Percentiles rank a stretch among this genome's conserved stretches.
phyloP scores from a whole-genome alignment of 2,797 vertebrate genomes.

The Toxotes lorentzi region DNA sequence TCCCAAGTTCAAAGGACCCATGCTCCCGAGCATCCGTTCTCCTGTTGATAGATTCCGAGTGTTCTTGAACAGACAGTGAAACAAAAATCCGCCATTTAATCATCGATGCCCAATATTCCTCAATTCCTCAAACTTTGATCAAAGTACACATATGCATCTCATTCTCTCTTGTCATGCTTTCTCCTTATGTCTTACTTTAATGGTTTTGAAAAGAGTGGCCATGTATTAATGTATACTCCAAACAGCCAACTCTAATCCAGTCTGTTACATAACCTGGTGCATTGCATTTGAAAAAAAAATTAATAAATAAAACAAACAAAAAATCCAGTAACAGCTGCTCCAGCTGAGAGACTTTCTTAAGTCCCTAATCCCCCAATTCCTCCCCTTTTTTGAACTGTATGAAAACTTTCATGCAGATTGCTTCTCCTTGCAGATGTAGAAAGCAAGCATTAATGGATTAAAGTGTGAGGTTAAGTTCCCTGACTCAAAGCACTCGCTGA shows the following conservation, averaged over 20 bases:
- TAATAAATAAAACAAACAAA: neutral
- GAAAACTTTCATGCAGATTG: constrained; percentile 61
- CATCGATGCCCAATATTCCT: constrained; percentile 24
- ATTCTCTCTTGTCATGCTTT: constrained; percentile 9
- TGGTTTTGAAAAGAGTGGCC: neutral
- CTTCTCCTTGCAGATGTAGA: constrained; percentile 36
- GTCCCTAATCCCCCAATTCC: constrained; percentile 58
- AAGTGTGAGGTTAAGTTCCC: constrained; percentile 44
- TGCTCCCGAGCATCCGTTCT: constrained; percentile 37
- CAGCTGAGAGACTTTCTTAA: constrained; percentile 65
- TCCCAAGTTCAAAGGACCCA: constrained; percentile 52
- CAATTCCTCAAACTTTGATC: constrained; percentile 40
- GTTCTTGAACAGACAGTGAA: constrained; percentile 44
- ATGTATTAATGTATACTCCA: constrained; percentile 21
- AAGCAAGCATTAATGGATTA: constrained; percentile 65
- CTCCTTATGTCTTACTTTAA: constrained; percentile 15
- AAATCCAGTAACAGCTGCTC: constrained; percentile 38
- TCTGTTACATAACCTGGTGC: constrained; percentile 5
- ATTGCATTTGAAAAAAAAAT: neutral
- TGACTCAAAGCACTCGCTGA: constrained; percentile 30
- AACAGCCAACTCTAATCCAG: constrained; percentile 14
- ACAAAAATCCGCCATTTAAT: constrained; percentile 37
- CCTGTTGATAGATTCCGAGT: constrained; percentile 50
- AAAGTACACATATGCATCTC: constrained; percentile 29
- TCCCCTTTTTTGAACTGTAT: constrained; percentile 23